Conservation (phyloP, 2,888 invertebrate species). For the Terebella lapidaria region DNA sequence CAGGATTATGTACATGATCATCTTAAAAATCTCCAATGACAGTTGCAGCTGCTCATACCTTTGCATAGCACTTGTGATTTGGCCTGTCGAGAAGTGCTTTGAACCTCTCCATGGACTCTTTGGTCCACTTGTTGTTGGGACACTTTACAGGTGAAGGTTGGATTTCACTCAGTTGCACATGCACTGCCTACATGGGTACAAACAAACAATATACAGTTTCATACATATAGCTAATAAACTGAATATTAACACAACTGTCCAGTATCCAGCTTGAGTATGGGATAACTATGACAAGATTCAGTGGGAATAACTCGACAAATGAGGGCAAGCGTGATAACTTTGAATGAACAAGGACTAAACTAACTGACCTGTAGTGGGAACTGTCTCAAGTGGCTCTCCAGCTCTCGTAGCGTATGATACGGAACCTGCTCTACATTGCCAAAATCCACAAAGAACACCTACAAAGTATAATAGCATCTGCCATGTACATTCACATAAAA, state of each 20-base stretch:
- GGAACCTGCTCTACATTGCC: slow-evolving; percentile 58
- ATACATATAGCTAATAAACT: neutral
- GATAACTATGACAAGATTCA: too few species aligned
- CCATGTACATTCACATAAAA: too few species aligned
- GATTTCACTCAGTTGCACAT: slow-evolving; percentile 68
- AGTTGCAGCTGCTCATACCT: slow-evolving; percentile 25
- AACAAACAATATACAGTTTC: too few species aligned
- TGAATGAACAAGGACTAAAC: too few species aligned
- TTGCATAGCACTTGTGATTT: slow-evolving; percentile 26
- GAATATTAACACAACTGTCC: too few species aligned
- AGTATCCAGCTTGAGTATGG: too few species aligned
- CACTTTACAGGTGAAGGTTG: slow-evolving; percentile 65
- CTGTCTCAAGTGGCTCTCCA: slow-evolving; percentile 24
- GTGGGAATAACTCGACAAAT: too few species aligned
- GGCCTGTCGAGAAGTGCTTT: slow-evolving; percentile 26
- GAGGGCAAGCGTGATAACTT: too few species aligned
- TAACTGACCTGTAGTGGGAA: slow-evolving; percentile 36
- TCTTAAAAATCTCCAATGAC: slow-evolving; percentile 2
- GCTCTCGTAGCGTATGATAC: slow-evolving; percentile 23
- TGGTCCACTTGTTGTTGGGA: slow-evolving; percentile 63
- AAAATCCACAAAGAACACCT: slow-evolving; percentile 68
- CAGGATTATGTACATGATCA: too few species aligned
- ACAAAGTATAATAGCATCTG: neutral
- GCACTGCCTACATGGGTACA: slow-evolving; percentile 58
- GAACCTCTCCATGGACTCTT: slow-evolving; percentile 54